Percentiles rank a stretch among this genome's conserved stretches.
These are phyloP conservation scores for Ernsta delagoae DNA, from an alignment of 2,888 invertebrate species.

Conservation along the genomic window DNA sequence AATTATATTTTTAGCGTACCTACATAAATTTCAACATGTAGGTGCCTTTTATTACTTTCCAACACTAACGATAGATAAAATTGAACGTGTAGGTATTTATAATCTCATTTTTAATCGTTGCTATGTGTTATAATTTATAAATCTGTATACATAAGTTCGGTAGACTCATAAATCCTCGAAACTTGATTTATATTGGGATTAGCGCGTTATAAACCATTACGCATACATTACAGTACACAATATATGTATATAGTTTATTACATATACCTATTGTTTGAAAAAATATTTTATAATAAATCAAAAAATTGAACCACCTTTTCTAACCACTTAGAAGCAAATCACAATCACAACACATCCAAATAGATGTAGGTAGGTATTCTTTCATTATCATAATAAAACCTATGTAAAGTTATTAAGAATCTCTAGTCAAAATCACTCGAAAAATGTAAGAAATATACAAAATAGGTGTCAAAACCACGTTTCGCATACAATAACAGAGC, in stretches of 20 bases:
- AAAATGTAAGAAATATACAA: conserved; percentile 2
- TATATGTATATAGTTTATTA: no score
- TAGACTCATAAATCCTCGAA: conserved; percentile 30
- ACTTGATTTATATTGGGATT: no score
- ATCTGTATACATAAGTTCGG: conserved; percentile 9
- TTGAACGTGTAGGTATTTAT: neutral
- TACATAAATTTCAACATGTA: no score
- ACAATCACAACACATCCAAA: no score
- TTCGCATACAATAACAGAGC: conserved; percentile 26
- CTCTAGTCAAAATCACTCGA: neutral
- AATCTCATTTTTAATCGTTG: conserved; percentile 20
- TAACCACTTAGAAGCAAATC: neutral
- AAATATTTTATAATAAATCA: no score
- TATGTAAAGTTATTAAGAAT: neutral
- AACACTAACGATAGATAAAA: neutral
- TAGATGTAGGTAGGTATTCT: neutral
- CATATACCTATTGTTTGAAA: no score
- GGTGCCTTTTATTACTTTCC: no score
- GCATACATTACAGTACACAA: no score
- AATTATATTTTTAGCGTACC: no score
- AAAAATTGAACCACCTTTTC: no score
- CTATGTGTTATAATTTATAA: conserved; percentile 17
- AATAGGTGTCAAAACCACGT: conserved; percentile 32
- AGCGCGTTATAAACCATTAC: no score
- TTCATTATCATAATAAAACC: neutral